Base-by-base conservation (phyloP, 2,888 invertebrate species). In the Ptychoptera albimana region DNA sequence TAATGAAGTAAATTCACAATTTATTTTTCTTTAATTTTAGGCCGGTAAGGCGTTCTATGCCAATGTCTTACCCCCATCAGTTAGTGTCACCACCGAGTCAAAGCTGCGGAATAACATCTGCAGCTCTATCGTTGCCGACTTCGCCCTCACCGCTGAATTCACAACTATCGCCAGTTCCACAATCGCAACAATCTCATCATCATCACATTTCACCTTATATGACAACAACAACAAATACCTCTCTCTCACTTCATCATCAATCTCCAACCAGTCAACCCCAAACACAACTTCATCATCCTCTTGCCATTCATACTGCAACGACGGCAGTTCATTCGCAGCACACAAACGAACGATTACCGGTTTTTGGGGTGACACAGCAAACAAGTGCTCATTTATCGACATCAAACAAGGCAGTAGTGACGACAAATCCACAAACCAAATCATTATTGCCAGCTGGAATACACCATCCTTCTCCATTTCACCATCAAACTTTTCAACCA, bases 61-160 rank as follows among this genome's bases (percentile, higher is more conserved):
- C 49, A 47, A 50, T 50, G 50, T 50, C 49, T 44, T 50, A 49
- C 38, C 30, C 50, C 15, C 49, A 50, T 39, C 49, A 50, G 45
- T 47, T 47, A 44, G 46, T 48, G 51, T 50, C 45, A 43, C 42
- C 49, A 44, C 48, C 46, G 44, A 30, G 41, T 23, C 23, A 23
- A 46, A 47, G 47, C 31, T 47, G 46, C 34, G 48, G 37, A 41
- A 31, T 44, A 29, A 12, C 35, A 14, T 30, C 39, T 16, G 11
- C 41, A 13, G 16, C 35, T 32, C 53, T 23, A 39, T 42, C 56
- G 42, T 50, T 63, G 44, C 60, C 64, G 42, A 60, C 61, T 37
- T 63, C 64, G 35, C 64, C 64, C 39, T 45, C 60, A 50, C 61
- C 62, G 29, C 48, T 60, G 51, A 64, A 63, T 44, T 59, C 62